Evolutionary conservation across 2,113 vertebrate species (phyloP), one percentile per base, ranked within the genome.

Genomic region (Heteronetta atricapilla): DNA sequence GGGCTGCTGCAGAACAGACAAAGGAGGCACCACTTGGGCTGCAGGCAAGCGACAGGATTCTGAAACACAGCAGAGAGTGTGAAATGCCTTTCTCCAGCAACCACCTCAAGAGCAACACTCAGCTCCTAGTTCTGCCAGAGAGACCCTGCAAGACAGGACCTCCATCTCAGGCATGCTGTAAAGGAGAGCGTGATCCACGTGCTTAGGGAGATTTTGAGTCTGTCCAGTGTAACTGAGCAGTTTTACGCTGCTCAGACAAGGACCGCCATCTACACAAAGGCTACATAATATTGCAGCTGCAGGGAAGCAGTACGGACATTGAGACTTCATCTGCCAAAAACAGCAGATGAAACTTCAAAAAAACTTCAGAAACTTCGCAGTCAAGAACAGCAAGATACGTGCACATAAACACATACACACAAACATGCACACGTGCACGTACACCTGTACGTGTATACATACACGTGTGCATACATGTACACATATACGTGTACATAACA

Each of bases 1-100:
- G 97, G 48, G 99, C 99, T 20, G 99, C 99, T 0, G 99, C 99
- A 1, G 99, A 99, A 86, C 99, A 99, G 63, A 99, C 98, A 11
- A 99, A 99, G 1, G 99, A 99, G 1, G 99, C 98, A 13, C 99
- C 99, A 1, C 97, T 99, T 66, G 99, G 99, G 92, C 99, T 99
- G 93, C 99, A 99, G 15, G 99, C 98, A 29, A 99, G 98, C 0
- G 99, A 99, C 95, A 99, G 97, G 95, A 99, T 99, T 78, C 99
- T 99, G 97, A 64, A 98, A 96, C 59, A 98, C 5, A 70, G 50
- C n/a, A n/a, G 6, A 8, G 10, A 60, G 62, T 90, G 75, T 91
- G 48, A 46, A 26, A 26, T 31, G 64, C 15, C 15, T 14, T 23
- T 50, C 15, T 34, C 53, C 62, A 75, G 50, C 52, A 90, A 38